Evolutionary conservation across 2,888 invertebrate species (phyloP).

Genomic region (Oithona nana): DNA sequence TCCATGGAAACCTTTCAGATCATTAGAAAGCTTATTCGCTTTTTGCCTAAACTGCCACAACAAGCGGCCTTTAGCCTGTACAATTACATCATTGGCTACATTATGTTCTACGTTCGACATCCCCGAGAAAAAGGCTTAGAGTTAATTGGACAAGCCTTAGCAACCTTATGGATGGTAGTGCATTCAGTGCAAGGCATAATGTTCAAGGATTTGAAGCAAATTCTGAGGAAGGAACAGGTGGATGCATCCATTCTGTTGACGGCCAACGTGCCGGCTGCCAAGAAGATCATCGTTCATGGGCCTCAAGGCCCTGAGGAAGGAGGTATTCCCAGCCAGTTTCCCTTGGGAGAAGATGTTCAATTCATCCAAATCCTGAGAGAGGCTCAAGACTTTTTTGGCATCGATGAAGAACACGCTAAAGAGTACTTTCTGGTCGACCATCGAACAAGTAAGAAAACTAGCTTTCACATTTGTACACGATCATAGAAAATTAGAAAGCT

Average conservation of each 20-base stretch:
- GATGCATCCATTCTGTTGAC: conserved; percentile 92
- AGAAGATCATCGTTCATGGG: conserved; percentile 94
- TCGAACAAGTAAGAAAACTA: conserved; percentile 65
- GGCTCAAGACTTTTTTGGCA: conserved; percentile 87
- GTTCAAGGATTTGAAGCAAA: conserved; percentile 98
- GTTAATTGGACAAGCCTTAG: conserved; percentile 79
- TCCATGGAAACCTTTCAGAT: conserved; percentile 83
- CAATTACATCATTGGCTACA: conserved; percentile 96
- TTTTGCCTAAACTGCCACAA: conserved; percentile 76
- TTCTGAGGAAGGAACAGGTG: conserved; percentile 92
- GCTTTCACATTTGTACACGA: no score
- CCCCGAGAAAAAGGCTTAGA: conserved; percentile 90
- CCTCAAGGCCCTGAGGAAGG: conserved; percentile 65
- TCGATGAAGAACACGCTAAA: conserved; percentile 67
- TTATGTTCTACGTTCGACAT: conserved; percentile 95
- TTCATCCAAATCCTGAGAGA: conserved; percentile 86
- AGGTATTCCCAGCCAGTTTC: conserved; percentile 93
- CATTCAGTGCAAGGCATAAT: conserved; percentile 97
- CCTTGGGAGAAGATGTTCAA: conserved; percentile 92
- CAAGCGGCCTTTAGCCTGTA: conserved; percentile 95
- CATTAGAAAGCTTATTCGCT: conserved; percentile 40
- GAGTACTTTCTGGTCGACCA: conserved; percentile 93
- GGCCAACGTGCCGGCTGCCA: conserved; percentile 96
- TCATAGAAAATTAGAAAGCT: no score
- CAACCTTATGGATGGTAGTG: conserved; percentile 93